Percentiles rank a stretch among this genome's conserved stretches.
Conservation (phyloP, 2,797 vertebrate genomes). For the Botia kubotai region DNA sequence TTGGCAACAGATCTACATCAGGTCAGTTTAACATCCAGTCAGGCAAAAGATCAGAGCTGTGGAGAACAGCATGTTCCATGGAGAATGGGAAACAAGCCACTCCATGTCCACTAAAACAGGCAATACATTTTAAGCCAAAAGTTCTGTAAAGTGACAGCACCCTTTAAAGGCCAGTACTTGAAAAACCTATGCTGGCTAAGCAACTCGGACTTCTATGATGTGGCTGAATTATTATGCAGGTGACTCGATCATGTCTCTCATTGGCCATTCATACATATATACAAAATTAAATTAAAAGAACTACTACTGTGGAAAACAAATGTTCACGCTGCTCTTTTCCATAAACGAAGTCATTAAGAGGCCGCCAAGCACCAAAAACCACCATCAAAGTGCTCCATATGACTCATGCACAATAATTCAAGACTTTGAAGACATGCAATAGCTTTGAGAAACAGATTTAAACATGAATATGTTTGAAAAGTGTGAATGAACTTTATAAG, state of each 20-base stretch:
- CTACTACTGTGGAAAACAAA: no score
- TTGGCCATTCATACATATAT: background rate
- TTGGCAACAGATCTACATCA: constrained; percentile 20
- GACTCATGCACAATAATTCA: no score
- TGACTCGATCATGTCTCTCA: background rate
- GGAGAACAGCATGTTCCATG: background rate
- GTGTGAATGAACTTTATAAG: background rate
- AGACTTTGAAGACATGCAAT: no score
- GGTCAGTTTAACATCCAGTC: constrained; percentile 39
- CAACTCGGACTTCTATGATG: background rate
- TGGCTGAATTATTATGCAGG: background rate
- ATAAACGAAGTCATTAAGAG: no score
- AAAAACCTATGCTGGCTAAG: background rate
- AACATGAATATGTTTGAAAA: no score
- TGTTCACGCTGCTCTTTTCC: no score
- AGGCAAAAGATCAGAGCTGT: constrained; percentile 18
- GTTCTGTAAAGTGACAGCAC: background rate
- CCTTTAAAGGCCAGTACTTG: background rate
- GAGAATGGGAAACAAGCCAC: background rate
- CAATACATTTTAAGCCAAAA: background rate
- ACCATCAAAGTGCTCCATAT: no score
- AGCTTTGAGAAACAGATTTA: no score
- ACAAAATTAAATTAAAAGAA: no score
- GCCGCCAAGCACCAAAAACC: no score
- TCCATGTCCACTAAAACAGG: constrained; percentile 19